Conservation (phyloP, 2,797 vertebrate species). For the Myiotriccus ornatus region DNA sequence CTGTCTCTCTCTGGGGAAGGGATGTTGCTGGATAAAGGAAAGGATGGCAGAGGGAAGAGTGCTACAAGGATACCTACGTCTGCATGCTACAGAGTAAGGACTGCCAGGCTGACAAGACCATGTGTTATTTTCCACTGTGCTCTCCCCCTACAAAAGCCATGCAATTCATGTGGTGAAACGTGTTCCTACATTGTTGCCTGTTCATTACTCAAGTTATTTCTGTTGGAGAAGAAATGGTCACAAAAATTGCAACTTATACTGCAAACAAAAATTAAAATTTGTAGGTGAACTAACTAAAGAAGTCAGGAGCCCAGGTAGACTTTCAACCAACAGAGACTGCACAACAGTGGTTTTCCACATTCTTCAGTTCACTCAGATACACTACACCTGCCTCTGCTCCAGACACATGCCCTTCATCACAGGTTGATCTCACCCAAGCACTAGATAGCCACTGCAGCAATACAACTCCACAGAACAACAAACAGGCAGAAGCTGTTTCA, state of each 20-base stretch:
- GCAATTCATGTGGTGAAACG: not conserved
- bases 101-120: not conserved
- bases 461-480: not conserved
- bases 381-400: not conserved
- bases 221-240: not conserved
- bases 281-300: not conserved
- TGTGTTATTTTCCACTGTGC: not conserved
- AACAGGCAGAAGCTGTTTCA: not conserved
- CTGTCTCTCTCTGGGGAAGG: not conserved
- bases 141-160: not conserved
- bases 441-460: not conserved
- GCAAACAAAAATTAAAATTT: not conserved
- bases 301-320: not conserved
- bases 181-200: not conserved
- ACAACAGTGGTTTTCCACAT: not conserved
- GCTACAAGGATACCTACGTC: rapidly evolving
- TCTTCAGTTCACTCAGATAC: not conserved
- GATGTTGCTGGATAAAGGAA: not conserved
- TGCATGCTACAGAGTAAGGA: not conserved
- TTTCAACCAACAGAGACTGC: not conserved
- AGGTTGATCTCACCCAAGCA: not conserved
- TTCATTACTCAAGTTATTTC: not conserved
- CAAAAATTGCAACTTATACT: not conserved
- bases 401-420: not conserved
- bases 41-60: not conserved